phyloP scores from a whole-genome alignment of 2,113 vertebrate species.

The Gopherus evgoodei region DNA sequence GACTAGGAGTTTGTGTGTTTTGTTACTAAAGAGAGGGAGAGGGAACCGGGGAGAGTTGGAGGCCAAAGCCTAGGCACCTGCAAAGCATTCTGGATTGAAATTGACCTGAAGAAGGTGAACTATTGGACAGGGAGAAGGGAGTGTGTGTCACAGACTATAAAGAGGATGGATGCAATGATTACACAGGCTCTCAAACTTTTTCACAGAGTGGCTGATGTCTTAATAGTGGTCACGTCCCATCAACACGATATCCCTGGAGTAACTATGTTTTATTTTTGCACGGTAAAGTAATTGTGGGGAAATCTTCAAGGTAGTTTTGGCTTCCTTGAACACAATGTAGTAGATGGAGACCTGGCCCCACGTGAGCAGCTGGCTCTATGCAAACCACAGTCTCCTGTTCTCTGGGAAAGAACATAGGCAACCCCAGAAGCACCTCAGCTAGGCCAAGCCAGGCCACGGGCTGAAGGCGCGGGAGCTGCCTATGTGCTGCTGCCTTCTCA shows the following conservation, averaged over 20 bases:
- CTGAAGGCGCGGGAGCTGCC: too few relatives aligned
- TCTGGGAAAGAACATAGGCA: too few relatives aligned
- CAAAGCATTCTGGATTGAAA: accelerated
- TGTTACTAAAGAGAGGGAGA: neutral
- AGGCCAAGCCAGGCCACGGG: too few relatives aligned
- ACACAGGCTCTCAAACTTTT: accelerated
- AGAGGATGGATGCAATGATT: accelerated
- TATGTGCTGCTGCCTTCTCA: too few relatives aligned
- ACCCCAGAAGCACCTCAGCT: too few relatives aligned
- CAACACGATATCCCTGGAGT: conserved; percentile 10
- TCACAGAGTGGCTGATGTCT: neutral
- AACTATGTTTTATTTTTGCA: conserved; percentile 20
- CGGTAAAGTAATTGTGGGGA: conserved; percentile 22
- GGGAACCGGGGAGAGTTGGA: neutral
- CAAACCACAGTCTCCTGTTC: too few relatives aligned
- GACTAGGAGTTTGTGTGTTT: accelerated
- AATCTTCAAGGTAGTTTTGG: conserved; percentile 48
- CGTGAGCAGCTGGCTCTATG: too few relatives aligned
- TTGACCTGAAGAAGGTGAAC: accelerated
- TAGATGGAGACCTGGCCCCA: conserved; percentile 10
- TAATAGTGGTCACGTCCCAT: neutral
- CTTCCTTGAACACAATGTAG: neutral
- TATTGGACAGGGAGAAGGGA: accelerated
- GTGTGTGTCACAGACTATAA: accelerated
- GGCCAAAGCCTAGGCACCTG: accelerated